phyloP scores from a whole-genome alignment of 2,888 invertebrate genomes.

The Mylabris sibirica region DNA sequence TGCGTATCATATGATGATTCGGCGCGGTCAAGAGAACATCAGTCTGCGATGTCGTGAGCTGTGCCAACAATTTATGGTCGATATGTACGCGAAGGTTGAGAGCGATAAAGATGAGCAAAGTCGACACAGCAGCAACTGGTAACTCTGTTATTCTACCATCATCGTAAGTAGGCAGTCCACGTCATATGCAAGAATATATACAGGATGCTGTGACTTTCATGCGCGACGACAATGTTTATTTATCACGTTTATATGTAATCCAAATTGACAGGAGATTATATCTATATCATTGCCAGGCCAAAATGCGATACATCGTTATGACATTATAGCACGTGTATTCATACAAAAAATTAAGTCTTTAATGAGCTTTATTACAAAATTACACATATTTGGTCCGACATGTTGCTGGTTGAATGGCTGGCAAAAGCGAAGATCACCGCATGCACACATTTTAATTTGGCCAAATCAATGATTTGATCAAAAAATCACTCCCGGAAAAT shows the following conservation, averaged over 20 bases:
- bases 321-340: constrained; percentile 20
- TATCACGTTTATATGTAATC: constrained; percentile 38
- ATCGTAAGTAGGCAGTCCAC: constrained; percentile 46
- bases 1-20: constrained; percentile 48
- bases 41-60: constrained; percentile 46
- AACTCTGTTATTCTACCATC: constrained; percentile 45
- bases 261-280: constrained; percentile 33
- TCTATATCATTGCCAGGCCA: constrained; percentile 27
- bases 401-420: constrained; percentile 34
- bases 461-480: no score
- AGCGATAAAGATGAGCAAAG: constrained; percentile 47
- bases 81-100: constrained; percentile 58
- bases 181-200: constrained; percentile 49
- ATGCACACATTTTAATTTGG: constrained; percentile 42
- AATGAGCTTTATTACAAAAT: constrained; percentile 19
- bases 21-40: constrained; percentile 39
- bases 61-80: constrained; percentile 53
- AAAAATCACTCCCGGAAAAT: no score
- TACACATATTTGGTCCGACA: constrained; percentile 19
- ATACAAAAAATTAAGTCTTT: constrained; percentile 28
- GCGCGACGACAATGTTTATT: constrained; percentile 42
- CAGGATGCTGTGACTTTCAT: constrained; percentile 53
- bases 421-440: constrained; percentile 25
- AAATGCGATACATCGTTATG: constrained; percentile 31
- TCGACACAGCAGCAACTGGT: constrained; percentile 39